phyloP scores from a whole-genome alignment of 2,888 invertebrate species.

The Lasioglossum villosulum region DNA sequence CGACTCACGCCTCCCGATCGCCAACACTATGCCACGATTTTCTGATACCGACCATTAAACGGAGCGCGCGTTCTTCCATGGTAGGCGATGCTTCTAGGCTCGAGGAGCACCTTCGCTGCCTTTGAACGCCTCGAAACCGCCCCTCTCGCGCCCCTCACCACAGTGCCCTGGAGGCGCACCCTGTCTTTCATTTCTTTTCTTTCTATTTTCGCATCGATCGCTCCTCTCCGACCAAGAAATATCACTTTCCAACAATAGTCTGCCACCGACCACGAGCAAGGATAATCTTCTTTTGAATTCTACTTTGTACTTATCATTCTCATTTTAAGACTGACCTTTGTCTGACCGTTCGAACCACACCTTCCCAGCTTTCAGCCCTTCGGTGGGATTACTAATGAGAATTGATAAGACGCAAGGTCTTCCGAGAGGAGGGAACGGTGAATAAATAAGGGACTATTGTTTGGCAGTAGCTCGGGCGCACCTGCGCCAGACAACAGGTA shows the following conservation, averaged over 20 bases:
- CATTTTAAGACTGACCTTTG: not conserved
- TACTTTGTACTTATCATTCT: not conserved
- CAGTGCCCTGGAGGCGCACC: not conserved
- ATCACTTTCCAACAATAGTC: not conserved
- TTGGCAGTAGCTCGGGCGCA: not conserved
- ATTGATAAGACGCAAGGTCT: not conserved
- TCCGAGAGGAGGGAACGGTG: not conserved
- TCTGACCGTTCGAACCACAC: not conserved
- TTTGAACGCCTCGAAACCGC: not conserved
- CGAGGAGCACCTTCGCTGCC: not conserved
- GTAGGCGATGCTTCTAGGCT: not conserved
- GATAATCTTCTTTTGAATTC: not conserved
- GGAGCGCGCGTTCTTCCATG: constrained; percentile 25
- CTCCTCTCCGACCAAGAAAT: not conserved
- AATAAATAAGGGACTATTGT: not conserved
- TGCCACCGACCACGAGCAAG: not conserved
- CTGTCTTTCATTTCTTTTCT: not conserved
- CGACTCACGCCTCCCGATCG: constrained; percentile 24
- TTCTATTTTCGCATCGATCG: constrained; percentile 2
- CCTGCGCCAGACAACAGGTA: not conserved
- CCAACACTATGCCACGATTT: not conserved
- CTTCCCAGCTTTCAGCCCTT: not conserved
- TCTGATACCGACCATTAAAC: constrained; percentile 18
- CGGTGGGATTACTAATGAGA: too few species aligned
- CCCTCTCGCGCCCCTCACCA: not conserved